Evolutionary conservation across 2,113 vertebrate species (phyloP).

Genomic region (Pyxicephalus adspersus): DNA sequence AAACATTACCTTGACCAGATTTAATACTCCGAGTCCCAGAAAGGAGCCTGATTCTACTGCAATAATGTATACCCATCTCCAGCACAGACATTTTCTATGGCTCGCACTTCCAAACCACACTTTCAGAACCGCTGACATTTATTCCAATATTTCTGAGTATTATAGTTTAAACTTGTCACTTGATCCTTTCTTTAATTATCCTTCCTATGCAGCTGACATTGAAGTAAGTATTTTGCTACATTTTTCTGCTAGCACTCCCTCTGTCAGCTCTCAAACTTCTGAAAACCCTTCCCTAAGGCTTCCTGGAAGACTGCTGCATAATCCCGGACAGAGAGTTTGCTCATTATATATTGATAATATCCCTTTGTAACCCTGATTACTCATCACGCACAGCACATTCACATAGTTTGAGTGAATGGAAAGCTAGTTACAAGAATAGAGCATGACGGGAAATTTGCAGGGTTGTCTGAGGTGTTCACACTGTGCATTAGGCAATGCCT

Average conservation of each 20-base stretch:
- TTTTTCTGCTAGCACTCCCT: conserved; percentile 17
- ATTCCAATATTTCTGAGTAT: neutral
- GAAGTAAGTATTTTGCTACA: conserved; percentile 25
- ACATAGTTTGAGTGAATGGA: conserved; percentile 5
- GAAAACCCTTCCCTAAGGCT: conserved; percentile 28
- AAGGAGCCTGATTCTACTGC: too few relatives aligned
- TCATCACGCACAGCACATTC: conserved; percentile 16
- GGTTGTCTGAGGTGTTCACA: too few relatives aligned
- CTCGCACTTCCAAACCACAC: too few relatives aligned
- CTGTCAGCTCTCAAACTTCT: conserved; percentile 11
- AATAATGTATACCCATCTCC: too few relatives aligned
- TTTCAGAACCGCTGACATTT: too few relatives aligned
- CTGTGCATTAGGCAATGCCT: neutral
- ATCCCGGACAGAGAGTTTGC: conserved; percentile 31
- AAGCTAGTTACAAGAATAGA: neutral
- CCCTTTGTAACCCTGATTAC: conserved; percentile 27
- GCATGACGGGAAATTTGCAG: neutral
- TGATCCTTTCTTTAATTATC: conserved; percentile 16
- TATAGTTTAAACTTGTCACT: neutral
- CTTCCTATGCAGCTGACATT: conserved; percentile 15
- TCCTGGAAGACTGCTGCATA: conserved; percentile 22
- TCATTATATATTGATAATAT: conserved; percentile 44
- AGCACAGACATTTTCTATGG: too few relatives aligned
- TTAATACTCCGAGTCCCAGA: too few relatives aligned
- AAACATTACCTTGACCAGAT: too few relatives aligned